Evolutionary conservation across 37 sponge, comb jelly and placozoan species (phyloP).

Genomic region (Cliona cf. orientalis): DNA sequence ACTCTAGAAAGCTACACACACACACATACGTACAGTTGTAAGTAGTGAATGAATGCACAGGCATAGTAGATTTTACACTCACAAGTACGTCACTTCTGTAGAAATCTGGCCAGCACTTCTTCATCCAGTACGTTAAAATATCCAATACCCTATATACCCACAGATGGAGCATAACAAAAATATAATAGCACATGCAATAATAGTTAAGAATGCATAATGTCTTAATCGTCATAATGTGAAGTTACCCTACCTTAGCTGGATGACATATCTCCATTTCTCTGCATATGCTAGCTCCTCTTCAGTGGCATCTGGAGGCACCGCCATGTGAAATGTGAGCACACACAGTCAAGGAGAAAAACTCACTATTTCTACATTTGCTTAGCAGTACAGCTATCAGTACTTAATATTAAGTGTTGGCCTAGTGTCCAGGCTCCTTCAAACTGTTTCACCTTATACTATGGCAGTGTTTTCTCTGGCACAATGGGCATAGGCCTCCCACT

Average conservation of each 20-base stretch:
- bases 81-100: conserved; percentile 47
- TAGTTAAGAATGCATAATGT: neutral
- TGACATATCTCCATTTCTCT: conserved; percentile 80
- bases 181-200: too few species aligned
- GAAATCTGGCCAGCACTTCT: conserved; percentile 79
- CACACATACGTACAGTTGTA: too few species aligned
- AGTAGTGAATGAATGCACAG: too few species aligned
- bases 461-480: too few species aligned
- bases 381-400: too few species aligned
- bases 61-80: conserved; percentile 2
- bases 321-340: conserved; percentile 60
- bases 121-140: conserved; percentile 72
- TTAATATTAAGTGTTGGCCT: too few species aligned
- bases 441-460: too few species aligned
- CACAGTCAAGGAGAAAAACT: conserved; percentile 49
- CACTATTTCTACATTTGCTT: too few species aligned
- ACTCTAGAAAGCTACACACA: conserved; percentile 50
- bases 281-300: conserved; percentile 71
- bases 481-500: too few species aligned
- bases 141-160: conserved; percentile 74
- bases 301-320: conserved; percentile 65
- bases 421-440: too few species aligned
- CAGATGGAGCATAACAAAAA: neutral
- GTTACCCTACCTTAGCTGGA: conserved; percentile 66
- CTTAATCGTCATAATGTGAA: neutral